Conservation (phyloP, 2,888 invertebrate genomes). For the Ectemnius continuus region DNA sequence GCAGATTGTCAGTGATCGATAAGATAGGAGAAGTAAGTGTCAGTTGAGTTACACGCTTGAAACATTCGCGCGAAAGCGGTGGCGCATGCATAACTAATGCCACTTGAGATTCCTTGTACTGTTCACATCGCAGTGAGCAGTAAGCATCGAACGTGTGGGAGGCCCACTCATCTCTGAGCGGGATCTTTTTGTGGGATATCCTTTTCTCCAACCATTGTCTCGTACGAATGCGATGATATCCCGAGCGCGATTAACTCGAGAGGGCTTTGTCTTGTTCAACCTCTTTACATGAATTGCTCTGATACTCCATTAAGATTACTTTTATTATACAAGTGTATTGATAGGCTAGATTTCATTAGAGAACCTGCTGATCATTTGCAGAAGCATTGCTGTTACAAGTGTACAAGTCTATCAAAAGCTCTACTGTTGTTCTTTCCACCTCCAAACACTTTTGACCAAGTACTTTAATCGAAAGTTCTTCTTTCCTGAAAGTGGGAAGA, state of each 20-base stretch:
- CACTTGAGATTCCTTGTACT: constrained; percentile 7
- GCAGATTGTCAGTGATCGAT: background rate
- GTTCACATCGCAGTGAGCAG: background rate
- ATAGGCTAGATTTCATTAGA: no score
- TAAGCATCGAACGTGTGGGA: no score
- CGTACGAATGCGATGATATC: constrained; percentile 1
- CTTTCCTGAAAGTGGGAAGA: no score
- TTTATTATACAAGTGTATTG: no score
- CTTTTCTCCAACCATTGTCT: background rate
- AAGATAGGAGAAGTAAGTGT: background rate
- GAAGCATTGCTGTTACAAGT: no score
- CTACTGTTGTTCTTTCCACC: no score
- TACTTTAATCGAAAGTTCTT: no score
- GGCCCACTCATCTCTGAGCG: no score
- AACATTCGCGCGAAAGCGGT: constrained; percentile 1
- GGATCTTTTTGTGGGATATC: background rate
- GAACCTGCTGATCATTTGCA: no score
- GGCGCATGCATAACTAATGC: constrained; percentile 5
- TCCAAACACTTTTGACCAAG: no score
- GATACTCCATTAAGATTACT: background rate
- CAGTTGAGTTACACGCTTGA: background rate
- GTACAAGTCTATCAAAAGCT: no score
- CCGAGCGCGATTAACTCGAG: constrained; percentile 3
- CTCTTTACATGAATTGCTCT: background rate
- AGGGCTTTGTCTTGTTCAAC: background rate